Evolutionary conservation across 2,113 vertebrate genomes (phyloP).

Genomic region (Fregata magnificens): DNA sequence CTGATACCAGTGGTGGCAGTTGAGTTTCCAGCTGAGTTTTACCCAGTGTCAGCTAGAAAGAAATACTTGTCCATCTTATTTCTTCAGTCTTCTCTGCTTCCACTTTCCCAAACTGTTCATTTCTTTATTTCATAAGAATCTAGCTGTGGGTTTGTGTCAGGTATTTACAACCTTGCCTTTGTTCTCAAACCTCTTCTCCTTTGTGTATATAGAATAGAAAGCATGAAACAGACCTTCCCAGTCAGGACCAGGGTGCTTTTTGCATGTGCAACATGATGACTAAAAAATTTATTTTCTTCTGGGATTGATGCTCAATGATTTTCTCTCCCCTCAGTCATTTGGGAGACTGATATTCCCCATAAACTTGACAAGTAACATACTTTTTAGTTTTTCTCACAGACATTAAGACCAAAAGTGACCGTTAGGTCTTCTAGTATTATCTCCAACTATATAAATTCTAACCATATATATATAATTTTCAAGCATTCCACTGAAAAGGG

Average conservation of each 20-base stretch:
- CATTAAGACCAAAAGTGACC: not conserved
- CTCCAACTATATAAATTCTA: not conserved
- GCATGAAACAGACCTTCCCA: not conserved
- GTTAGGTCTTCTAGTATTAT: not conserved
- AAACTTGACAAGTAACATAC: not conserved
- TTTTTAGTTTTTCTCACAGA: not conserved
- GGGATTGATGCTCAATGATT: not conserved
- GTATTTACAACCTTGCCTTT: not conserved
- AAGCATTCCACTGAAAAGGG: not conserved
- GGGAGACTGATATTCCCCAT: not conserved
- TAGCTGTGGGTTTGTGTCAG: not conserved
- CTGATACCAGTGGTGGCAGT: not conserved
- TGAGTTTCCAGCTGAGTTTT: not conserved
- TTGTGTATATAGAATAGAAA: not conserved
- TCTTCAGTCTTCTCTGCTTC: not conserved
- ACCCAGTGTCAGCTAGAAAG: not conserved
- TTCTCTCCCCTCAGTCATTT: not conserved
- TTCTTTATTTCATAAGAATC: not conserved
- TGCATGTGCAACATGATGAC: not conserved
- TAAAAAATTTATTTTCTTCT: not conserved
- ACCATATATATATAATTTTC: not conserved
- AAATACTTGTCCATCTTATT: not conserved
- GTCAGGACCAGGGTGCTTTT: not conserved
- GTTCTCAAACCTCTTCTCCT: not conserved
- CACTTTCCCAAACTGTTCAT: not conserved